Evolutionary conservation across 2,888 invertebrate genomes (phyloP).

Genomic region (Noctua janthe): DNA sequence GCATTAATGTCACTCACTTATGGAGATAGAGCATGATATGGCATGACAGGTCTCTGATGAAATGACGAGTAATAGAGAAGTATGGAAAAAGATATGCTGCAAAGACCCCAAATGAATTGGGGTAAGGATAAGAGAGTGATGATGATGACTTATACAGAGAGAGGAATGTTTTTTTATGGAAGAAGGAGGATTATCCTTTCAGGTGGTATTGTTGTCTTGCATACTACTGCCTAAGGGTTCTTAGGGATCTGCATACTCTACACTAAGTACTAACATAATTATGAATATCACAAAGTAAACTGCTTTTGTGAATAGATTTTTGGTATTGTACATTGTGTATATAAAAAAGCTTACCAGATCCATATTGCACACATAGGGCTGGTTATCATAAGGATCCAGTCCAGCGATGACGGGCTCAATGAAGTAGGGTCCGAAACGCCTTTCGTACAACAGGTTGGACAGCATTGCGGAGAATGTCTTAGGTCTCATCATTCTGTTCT

Average conservation of each 20-base stretch:
- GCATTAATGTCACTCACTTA: too few relatives aligned
- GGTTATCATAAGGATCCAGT: slow-evolving; percentile 94
- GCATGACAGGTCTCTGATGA: too few relatives aligned
- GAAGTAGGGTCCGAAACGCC: slow-evolving; percentile 99
- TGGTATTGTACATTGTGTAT: background rate
- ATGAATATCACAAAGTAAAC: background rate
- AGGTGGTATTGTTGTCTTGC: background rate
- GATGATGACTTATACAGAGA: too few relatives aligned
- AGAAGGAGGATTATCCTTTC: background rate
- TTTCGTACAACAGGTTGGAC: slow-evolving; percentile 98
- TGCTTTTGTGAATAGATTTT: background rate
- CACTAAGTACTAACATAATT: background rate
- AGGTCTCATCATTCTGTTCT: slow-evolving; percentile 97
- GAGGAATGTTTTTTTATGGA: background rate
- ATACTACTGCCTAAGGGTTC: background rate
- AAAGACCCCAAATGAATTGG: too few relatives aligned
- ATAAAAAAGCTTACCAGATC: slow-evolving; percentile 93
- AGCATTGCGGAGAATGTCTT: slow-evolving; percentile 97
- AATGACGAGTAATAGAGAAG: too few relatives aligned
- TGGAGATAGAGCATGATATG: too few relatives aligned
- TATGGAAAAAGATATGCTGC: too few relatives aligned
- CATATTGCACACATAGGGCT: slow-evolving; percentile 98
- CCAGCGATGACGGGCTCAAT: slow-evolving; percentile 99
- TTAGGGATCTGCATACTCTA: background rate
- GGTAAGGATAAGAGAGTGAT: too few relatives aligned